Percentiles rank a stretch among this genome's conserved stretches.
phyloP scores from a whole-genome alignment of 2,113 vertebrate species.

The Sciurus niger region DNA sequence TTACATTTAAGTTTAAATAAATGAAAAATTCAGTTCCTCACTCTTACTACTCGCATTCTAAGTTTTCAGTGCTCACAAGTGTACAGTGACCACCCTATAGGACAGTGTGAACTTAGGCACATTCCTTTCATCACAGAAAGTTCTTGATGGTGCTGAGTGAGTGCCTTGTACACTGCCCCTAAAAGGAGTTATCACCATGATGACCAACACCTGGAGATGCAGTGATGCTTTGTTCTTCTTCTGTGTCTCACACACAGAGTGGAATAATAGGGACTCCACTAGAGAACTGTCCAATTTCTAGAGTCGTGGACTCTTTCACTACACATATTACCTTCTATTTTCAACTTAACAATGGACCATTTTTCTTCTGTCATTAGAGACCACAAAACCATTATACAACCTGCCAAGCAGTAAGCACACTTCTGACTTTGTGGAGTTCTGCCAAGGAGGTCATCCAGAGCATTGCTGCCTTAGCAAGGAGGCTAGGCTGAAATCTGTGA shows the following conservation, averaged over 20 bases:
- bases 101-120: not conserved
- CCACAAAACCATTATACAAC: not conserved
- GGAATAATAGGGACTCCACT: not conserved
- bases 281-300: rapidly evolving
- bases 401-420: not conserved
- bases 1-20: not conserved
- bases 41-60: not conserved
- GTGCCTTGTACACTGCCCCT: rapidly evolving
- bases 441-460: too few relatives aligned
- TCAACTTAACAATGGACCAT: not conserved
- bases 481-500: too few relatives aligned
- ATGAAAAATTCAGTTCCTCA: not conserved
- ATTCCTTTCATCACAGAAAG: not conserved
- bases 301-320: not conserved
- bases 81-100: rapidly evolving
- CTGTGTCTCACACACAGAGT: rapidly evolving
- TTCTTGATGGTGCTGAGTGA: rapidly evolving
- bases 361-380: not conserved
- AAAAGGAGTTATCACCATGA: not conserved
- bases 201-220: not conserved
- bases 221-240: rapidly evolving
- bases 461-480: not conserved
- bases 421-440: not conserved
- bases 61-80: not conserved
- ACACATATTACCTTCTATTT: not conserved